phyloP scores from a whole-genome alignment of 2,797 vertebrate species.

The Hyperoplus lanceolatus region DNA sequence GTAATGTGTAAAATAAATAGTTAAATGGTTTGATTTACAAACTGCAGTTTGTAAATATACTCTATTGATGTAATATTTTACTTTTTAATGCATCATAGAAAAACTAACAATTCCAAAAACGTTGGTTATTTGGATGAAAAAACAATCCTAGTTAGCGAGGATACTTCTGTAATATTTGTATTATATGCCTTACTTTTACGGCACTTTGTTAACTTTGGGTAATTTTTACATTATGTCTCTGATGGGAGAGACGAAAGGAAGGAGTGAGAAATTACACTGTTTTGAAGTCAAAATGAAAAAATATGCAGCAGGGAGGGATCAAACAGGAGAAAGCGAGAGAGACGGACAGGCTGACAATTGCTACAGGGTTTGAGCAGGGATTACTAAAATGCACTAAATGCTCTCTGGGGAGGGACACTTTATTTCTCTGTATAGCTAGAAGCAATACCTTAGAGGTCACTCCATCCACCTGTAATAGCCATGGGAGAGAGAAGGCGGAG shows the following conservation, averaged over 20 bases:
- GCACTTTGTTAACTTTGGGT: not conserved
- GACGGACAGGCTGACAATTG: slow-evolving; percentile 8
- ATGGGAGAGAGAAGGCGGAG: slow-evolving; percentile 68
- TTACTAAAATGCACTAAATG: slow-evolving; percentile 65
- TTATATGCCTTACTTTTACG: not conserved
- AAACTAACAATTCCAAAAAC: not conserved
- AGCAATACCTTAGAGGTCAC: slow-evolving; percentile 82
- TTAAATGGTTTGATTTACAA: not conserved
- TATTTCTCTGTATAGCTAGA: slow-evolving; percentile 71
- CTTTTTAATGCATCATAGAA: not conserved
- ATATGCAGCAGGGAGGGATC: slow-evolving; percentile 14
- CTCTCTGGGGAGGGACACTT: slow-evolving; percentile 49
- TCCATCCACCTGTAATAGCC: slow-evolving; percentile 82
- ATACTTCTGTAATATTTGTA: not conserved
- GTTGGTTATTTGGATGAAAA: not conserved
- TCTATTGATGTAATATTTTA: not conserved
- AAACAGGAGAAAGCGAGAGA: slow-evolving; percentile 25
- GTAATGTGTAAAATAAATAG: not conserved
- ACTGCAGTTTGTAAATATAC: not conserved
- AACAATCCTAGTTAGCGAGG: not conserved
- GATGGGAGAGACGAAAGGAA: slow-evolving; percentile 1
- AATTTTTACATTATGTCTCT: not conserved
- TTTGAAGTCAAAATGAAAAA: slow-evolving; percentile 16
- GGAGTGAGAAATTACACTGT: not conserved
- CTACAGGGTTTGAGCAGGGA: slow-evolving; percentile 47